Evolutionary conservation across 2,888 invertebrate species (phyloP).

Genomic region (Kuschelorhynchus macadamiae): DNA sequence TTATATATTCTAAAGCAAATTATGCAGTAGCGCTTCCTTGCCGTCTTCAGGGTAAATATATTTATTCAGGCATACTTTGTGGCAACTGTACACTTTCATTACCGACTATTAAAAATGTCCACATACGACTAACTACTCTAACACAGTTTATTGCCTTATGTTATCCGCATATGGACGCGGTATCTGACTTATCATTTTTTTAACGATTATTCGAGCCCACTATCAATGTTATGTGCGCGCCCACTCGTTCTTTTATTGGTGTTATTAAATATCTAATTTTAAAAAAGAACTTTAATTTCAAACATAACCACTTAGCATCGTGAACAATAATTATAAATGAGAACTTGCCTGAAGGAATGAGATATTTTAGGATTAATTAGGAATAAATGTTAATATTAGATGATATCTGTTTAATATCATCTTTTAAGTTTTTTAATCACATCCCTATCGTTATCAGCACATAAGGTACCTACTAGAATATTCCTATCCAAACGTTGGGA

Average conservation of each 20-base stretch:
- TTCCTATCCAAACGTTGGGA: no score
- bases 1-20: no score
- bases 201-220: slow-evolving; percentile 33
- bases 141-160: slow-evolving; percentile 29
- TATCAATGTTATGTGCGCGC: slow-evolving; percentile 29
- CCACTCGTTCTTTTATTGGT: slow-evolving; percentile 30
- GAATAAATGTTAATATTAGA: background rate
- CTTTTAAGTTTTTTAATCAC: no score
- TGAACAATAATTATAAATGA: background rate
- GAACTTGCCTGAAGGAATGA: background rate
- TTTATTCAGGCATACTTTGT: background rate
- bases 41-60: background rate
- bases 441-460: no score
- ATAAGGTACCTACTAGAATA: no score
- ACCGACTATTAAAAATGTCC: slow-evolving; percentile 8
- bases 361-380: background rate
- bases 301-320: background rate
- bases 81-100: slow-evolving; percentile 8
- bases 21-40: background rate
- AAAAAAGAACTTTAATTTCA: slow-evolving; percentile 1
- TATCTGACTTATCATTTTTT: slow-evolving; percentile 35
- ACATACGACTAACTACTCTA: slow-evolving; percentile 10
- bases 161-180: slow-evolving; percentile 27
- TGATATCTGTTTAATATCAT: no score
- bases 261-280: background rate